Evolutionary conservation across 2,797 vertebrate species (phyloP).

Genomic region (Micrastur ruficollis): DNA sequence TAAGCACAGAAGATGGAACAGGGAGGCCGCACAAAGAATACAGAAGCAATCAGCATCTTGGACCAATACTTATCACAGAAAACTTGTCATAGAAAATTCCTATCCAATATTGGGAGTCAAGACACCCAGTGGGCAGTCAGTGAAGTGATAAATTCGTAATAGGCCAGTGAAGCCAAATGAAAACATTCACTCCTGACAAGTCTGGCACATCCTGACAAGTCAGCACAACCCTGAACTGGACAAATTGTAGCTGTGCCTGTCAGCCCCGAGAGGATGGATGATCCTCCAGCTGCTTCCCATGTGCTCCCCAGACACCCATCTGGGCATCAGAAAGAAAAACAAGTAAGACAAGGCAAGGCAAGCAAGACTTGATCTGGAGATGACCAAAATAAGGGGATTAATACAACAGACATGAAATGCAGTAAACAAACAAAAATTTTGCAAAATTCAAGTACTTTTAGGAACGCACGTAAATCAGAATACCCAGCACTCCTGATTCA

Average conservation of each 20-base stretch:
- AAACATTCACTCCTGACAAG: background rate
- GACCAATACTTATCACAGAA: background rate
- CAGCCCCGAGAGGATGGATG: background rate
- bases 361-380: background rate
- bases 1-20: background rate
- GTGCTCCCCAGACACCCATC: fast-evolving
- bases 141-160: background rate
- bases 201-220: background rate
- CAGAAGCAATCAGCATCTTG: background rate
- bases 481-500: background rate
- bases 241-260: background rate
- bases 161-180: background rate
- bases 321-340: background rate
- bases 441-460: background rate
- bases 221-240: background rate
- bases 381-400: background rate
- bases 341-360: background rate
- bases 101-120: background rate
- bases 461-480: background rate
- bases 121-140: background rate
- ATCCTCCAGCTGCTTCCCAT: background rate
- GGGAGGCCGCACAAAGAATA: background rate
- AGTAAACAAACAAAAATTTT: background rate
- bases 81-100: background rate
- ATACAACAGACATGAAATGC: background rate